Evolutionary conservation across 2,888 invertebrate species (phyloP).

Genomic region (Agriopis aurantiaria): DNA sequence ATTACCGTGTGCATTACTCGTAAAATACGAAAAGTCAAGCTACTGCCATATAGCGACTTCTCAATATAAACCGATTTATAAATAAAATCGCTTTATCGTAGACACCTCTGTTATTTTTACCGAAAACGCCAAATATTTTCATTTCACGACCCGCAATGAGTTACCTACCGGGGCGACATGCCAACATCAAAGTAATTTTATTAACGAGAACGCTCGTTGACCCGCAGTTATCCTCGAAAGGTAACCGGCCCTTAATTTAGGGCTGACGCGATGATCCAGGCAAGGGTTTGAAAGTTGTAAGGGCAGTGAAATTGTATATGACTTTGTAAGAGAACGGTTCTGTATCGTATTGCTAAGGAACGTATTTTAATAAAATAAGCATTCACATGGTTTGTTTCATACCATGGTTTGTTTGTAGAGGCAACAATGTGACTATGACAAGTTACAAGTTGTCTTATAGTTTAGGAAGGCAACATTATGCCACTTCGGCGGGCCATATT

Average conservation of each 20-base stretch:
- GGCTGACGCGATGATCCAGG: constrained; percentile 3
- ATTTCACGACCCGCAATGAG: constrained; percentile 25
- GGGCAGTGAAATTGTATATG: too few relatives aligned
- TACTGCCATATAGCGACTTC: not conserved
- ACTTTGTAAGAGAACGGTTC: not conserved
- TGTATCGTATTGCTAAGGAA: too few relatives aligned
- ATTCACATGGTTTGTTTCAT: too few relatives aligned
- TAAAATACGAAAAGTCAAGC: not conserved
- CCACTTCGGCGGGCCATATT: too few relatives aligned
- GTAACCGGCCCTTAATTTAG: constrained; percentile 51
- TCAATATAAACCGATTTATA: not conserved
- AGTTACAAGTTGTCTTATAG: too few relatives aligned
- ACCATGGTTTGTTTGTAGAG: too few relatives aligned
- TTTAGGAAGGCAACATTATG: too few relatives aligned
- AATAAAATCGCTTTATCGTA: constrained; percentile 24
- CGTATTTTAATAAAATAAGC: too few relatives aligned
- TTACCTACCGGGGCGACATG: constrained; percentile 16
- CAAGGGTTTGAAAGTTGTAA: not conserved
- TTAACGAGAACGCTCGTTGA: constrained; percentile 54
- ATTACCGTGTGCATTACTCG: not conserved
- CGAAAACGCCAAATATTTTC: constrained; percentile 31
- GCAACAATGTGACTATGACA: too few relatives aligned
- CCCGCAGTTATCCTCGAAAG: constrained; percentile 47
- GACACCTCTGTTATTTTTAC: not conserved
- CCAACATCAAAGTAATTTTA: constrained; percentile 51